A percentile compares a stretch with the other conserved stretches of the same genome.
Conservation (phyloP, 2,797 vertebrate species). For the Holocentrus rufus region DNA sequence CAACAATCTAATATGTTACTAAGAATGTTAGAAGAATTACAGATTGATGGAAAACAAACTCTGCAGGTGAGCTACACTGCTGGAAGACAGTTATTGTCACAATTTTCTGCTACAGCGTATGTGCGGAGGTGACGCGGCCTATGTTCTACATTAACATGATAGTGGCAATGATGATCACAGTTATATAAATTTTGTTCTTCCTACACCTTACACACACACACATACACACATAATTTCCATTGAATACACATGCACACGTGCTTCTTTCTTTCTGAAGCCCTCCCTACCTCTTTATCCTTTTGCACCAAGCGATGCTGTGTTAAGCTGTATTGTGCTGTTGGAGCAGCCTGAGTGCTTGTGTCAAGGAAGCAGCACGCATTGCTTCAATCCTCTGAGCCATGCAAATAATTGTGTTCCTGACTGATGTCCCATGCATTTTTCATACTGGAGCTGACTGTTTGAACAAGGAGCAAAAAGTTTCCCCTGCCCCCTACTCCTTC, state of each 20-base stretch:
- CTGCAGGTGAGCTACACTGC: constrained; percentile 34
- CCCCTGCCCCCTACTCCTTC: constrained; percentile 14
- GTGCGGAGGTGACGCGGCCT: background rate
- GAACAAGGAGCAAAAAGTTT: constrained; percentile 65
- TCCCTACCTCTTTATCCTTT: constrained; percentile 21
- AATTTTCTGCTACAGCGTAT: constrained; percentile 17
- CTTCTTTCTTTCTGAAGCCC: constrained; percentile 8
- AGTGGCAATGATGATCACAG: constrained; percentile 23
- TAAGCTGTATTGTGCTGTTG: constrained; percentile 55
- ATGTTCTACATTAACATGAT: constrained; percentile 30
- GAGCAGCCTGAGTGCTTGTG: constrained; percentile 64
- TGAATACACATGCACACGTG: constrained; percentile 16
- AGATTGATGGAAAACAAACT: constrained; percentile 37
- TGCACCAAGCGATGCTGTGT: constrained; percentile 49
- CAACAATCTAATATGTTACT: too few relatives aligned
- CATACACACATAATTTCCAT: constrained; percentile 19
- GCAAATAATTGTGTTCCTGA: constrained; percentile 76
- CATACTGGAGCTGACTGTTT: constrained; percentile 59
- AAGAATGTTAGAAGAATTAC: constrained; percentile 33
- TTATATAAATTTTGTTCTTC: constrained; percentile 53
- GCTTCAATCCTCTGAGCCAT: constrained; percentile 71
- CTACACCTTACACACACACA: constrained; percentile 16
- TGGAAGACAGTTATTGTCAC: constrained; percentile 20
- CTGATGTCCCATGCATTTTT: constrained; percentile 81
- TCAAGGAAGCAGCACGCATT: constrained; percentile 65